phyloP scores from a whole-genome alignment of 2,888 invertebrate species.

The Leptopterna dolabrata region DNA sequence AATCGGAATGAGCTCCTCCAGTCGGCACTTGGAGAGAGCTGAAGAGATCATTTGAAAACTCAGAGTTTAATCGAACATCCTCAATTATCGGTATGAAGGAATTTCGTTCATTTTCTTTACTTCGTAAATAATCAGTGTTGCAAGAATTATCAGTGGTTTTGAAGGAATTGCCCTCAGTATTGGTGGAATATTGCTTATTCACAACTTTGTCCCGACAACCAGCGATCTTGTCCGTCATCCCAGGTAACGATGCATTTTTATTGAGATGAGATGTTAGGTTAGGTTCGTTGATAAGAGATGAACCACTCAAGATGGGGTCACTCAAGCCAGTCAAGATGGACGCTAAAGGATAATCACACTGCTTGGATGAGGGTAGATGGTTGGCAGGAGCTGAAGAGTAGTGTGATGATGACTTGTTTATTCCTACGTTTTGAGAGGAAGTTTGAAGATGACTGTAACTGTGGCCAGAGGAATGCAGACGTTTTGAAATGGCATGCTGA shows the following conservation, averaged over 20 bases:
- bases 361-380: not conserved
- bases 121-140: constrained; percentile 45
- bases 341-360: constrained; percentile 34
- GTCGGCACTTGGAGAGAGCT: constrained; percentile 72
- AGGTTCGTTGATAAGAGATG: not conserved
- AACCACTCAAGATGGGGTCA: constrained; percentile 10
- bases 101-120: constrained; percentile 58
- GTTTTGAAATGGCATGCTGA: not conserved
- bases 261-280: not conserved
- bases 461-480: not conserved
- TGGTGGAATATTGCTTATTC: constrained; percentile 45
- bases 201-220: constrained; percentile 3
- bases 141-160: constrained; percentile 27
- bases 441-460: constrained; percentile 4
- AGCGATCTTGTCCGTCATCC: not conserved
- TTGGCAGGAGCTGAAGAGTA: not conserved
- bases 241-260: not conserved
- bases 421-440: not conserved
- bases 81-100: constrained; percentile 60
- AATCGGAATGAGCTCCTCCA: constrained; percentile 68
- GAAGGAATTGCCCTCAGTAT: constrained; percentile 45
- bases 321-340: constrained; percentile 33
- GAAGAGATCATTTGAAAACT: constrained; percentile 73
- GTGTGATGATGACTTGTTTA: not conserved
- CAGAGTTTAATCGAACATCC: constrained; percentile 67